Base-by-base conservation (phyloP, 2,888 invertebrate genomes). In the Philopedon plagiatum region DNA sequence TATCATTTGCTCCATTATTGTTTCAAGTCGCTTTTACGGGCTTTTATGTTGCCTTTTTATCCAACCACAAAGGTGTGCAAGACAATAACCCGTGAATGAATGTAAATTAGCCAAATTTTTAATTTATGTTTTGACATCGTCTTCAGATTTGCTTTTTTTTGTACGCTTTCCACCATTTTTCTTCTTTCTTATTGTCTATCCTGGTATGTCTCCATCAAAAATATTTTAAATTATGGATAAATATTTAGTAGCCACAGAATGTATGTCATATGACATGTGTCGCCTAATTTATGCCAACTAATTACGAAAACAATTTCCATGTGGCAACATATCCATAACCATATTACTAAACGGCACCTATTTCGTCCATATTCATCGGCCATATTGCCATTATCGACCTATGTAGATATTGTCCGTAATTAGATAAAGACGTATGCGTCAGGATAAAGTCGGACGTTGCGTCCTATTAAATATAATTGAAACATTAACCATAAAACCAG, bases 381-480 rank as follows among this genome's bases (percentile, higher is more conserved):
- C 58, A 37, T 68, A 73, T 68, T 68, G 54, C 44, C 64, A 68
- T 73, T 73, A 63, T 73, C 63, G 68, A 75, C 60, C 66, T 63
- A 46, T 68, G 69, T 62, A 71, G 71, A 71, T 68, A 67, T 75
- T 65, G 63, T 63, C 26, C 34, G 70, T 76, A 76, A 76, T 76
- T 76, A 73, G 73, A 74, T 74, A 73, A 73, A 71, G 73, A 74
- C 71, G 60, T 68, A 62, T 62, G 60, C 64, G 60, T 41, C 58
- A 64, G 51, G 67, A 66, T 62, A 70, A 73, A 71, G 70, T 61
- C 62, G 57, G 65, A 68, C 73, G 57, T 66, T 63, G 56, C 65
- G 70, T 69, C 71, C 76, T 73, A 76, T 77, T 77, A 77, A 76
- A 75, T 75, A 74, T 77, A 77, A 77, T 77, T 77, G 77, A 77